Base-by-base conservation (phyloP, 2,113 vertebrate genomes). In the Cephalopholis sonnerati region DNA sequence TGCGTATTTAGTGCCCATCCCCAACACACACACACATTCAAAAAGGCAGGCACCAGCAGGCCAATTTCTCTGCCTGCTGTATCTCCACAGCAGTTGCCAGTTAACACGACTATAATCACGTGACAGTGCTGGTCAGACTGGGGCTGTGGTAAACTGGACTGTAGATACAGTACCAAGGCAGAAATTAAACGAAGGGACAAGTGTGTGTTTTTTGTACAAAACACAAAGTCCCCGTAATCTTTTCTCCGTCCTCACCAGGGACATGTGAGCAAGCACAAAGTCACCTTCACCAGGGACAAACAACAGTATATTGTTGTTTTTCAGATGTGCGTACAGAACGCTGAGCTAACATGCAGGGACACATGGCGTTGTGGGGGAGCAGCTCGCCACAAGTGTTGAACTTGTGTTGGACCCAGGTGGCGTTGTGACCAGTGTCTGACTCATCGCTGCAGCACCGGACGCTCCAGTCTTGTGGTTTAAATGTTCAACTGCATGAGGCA, bases 391-490 rank as follows among this genome's bases (percentile, higher is more conserved):
- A 89, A 89, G 75, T 87, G 90, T 74, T 82, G 76, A 71, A 70
- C 81, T 77, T 73, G 74, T 69, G 80, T 76, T 39, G 77, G 64
- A 71, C 74, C 84, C 89, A 90, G 90, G 90, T 91, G 91, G 65
- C 57, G 18, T 74, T 69, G 64, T 84, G 91, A 91, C 77, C 57
- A 22, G 29, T 44, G 41, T 53, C 87, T 93, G 89, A 93, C 69
- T 93, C 92, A 93, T 55, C n/a, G 57, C 68, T 85, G 77, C 85
- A 83, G 86, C 53, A 81, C 81, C 22, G 71, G 85, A 92, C 69
- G 70, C 59, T 83, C 64, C 20, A 27, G 51, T 77, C 55, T 81
- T 85, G 85, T 70, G 86, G 78, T 82, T 87, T 77, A 66, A 81
- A 85, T 70, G 46, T 75, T 62, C 61, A 74, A 29, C 54, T 50